Evolutionary conservation across 2,113 vertebrate genomes (phyloP).

Genomic region (Anarrhichthys ocellatus): DNA sequence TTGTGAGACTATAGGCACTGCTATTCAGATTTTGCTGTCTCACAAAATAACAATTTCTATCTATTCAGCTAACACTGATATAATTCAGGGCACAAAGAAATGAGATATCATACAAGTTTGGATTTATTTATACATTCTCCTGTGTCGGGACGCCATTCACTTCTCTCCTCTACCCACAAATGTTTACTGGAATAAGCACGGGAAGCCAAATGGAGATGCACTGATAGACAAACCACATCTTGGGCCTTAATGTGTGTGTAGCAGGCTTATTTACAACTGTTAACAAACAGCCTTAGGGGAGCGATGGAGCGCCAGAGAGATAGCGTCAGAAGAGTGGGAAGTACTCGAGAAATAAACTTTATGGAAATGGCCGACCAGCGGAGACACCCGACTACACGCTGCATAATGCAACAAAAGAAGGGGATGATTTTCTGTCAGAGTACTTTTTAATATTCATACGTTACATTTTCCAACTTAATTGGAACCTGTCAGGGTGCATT

Average conservation of each 20-base stretch:
- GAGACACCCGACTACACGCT: slow-evolving; percentile 66
- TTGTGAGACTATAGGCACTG: neutral
- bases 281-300: slow-evolving; percentile 68
- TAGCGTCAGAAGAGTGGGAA: slow-evolving; percentile 37
- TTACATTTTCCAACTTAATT: slow-evolving; percentile 82
- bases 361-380: slow-evolving; percentile 69
- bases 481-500: slow-evolving; percentile 81
- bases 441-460: slow-evolving; percentile 80
- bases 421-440: slow-evolving; percentile 78
- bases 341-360: slow-evolving; percentile 50
- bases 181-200: slow-evolving; percentile 39
- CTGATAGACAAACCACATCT: slow-evolving; percentile 57
- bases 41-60: slow-evolving; percentile 23
- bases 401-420: slow-evolving; percentile 78
- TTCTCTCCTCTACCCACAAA: slow-evolving; percentile 10
- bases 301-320: slow-evolving; percentile 32
- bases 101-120: slow-evolving; percentile 37
- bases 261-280: slow-evolving; percentile 67
- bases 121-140: slow-evolving; percentile 33
- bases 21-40: slow-evolving; percentile 20
- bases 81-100: slow-evolving; percentile 38
- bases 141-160: slow-evolving; percentile 21
- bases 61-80: slow-evolving; percentile 30
- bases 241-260: slow-evolving; percentile 40
- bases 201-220: slow-evolving; percentile 50